phyloP scores from a whole-genome alignment of 2,113 vertebrate species.

The Ophthalmolycus amberensis region DNA sequence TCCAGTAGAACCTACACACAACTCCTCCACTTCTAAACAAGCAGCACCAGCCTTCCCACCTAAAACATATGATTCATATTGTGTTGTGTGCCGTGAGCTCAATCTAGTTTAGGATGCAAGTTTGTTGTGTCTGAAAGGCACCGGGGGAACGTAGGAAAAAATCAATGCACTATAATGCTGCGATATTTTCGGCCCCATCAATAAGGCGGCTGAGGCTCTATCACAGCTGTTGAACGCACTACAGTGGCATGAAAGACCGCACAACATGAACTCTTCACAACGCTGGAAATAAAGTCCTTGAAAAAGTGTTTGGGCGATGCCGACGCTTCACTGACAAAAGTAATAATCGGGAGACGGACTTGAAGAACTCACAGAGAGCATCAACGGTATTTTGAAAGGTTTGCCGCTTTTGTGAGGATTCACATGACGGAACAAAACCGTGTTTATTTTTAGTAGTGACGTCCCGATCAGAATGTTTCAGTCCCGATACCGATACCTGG shows the following conservation, averaged over 20 bases:
- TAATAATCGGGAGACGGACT: neutral
- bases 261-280: conserved; percentile 43
- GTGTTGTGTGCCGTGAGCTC: conserved; percentile 33
- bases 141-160: conserved; percentile 52
- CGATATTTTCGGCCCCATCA: conserved; percentile 62
- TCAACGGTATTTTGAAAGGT: neutral
- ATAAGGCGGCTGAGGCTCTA: conserved; percentile 46
- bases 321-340: neutral
- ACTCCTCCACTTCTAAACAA: conserved; percentile 4
- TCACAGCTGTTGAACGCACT: conserved; percentile 21
- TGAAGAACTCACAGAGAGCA: neutral
- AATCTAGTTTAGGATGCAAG: conserved; percentile 39
- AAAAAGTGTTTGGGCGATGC: conserved; percentile 9
- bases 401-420: neutral
- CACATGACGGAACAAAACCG: too few relatives aligned
- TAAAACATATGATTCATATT: conserved; percentile 46
- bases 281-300: conserved; percentile 27
- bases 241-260: conserved; percentile 22
- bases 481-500: too few relatives aligned
- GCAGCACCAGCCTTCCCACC: conserved; percentile 22
- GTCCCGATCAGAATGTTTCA: too few relatives aligned
- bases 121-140: conserved; percentile 69
- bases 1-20: conserved; percentile 4
- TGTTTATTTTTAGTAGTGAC: neutral
- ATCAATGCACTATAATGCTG: conserved; percentile 69